These are phyloP conservation scores for Xiphophorus birchmanni DNA, from an alignment of 2,797 vertebrate species.

Conservation along the genomic window DNA sequence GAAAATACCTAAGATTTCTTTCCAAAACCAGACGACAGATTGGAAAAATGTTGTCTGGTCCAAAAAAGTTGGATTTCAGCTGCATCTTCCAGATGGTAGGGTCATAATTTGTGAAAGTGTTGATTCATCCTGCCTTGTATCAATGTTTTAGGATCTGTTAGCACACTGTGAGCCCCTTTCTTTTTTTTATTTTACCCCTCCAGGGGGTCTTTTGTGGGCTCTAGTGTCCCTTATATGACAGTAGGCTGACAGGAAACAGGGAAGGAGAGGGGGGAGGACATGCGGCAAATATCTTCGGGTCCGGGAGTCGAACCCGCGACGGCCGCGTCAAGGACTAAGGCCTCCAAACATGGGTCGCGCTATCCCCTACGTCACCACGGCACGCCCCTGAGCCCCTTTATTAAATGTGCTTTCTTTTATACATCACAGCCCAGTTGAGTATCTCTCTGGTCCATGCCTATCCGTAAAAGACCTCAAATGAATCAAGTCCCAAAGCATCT, in stretches of 20 bases:
- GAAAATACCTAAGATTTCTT: too few species aligned
- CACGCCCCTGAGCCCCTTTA: background rate
- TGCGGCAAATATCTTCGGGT: too few species aligned
- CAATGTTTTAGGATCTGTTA: background rate
- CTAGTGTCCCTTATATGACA: too few species aligned
- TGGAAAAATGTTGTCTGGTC: background rate
- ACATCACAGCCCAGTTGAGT: background rate
- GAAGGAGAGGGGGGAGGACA: too few species aligned
- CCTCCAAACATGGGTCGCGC: too few species aligned
- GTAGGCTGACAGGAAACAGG: too few species aligned
- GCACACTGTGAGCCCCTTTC: background rate
- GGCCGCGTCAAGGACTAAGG: too few species aligned
- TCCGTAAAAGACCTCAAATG: background rate
- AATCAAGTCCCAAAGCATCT: background rate
- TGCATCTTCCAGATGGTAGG: background rate
- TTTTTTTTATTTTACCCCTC: too few species aligned
- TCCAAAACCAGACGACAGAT: background rate
- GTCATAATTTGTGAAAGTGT: background rate
- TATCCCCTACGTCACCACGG: too few species aligned
- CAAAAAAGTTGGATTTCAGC: background rate
- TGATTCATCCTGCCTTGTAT: background rate
- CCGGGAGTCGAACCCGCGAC: too few species aligned
- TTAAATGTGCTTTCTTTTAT: background rate
- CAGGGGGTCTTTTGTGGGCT: too few species aligned
- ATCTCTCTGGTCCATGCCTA: background rate